These are phyloP conservation scores for Nematopogon swammerdamellus DNA, from an alignment of 2,888 invertebrate genomes.

Conservation along the genomic window DNA sequence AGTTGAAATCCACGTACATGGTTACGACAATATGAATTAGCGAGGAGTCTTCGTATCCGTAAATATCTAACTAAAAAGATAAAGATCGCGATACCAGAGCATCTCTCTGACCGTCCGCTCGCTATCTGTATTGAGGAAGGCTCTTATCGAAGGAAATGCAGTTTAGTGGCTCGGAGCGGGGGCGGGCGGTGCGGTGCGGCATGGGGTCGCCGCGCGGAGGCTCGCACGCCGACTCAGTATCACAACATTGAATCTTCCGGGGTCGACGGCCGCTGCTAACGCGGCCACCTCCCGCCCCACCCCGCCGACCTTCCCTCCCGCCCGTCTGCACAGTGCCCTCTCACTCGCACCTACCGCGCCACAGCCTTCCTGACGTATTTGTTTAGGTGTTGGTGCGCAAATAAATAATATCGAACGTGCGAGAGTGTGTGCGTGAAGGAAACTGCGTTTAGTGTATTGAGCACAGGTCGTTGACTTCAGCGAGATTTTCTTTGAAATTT, in stretches of 20 bases:
- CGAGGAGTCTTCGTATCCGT: too few species aligned
- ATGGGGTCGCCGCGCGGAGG: too few species aligned
- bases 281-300: slow-evolving; percentile 26
- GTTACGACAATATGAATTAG: too few species aligned
- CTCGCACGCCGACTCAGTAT: slow-evolving; percentile 34
- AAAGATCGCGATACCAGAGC: background rate
- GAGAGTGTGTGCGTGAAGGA: slow-evolving; percentile 39
- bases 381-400: slow-evolving; percentile 19
- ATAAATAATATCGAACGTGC: slow-evolving; percentile 34
- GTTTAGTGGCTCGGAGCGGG: slow-evolving; percentile 31
- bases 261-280: slow-evolving; percentile 37
- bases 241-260: slow-evolving; percentile 57
- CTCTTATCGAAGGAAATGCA: slow-evolving; percentile 52
- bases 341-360: slow-evolving; percentile 14
- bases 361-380: background rate
- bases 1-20: too few species aligned
- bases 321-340: slow-evolving; percentile 16
- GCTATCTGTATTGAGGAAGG: slow-evolving; percentile 7
- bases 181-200: too few species aligned
- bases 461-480: slow-evolving; percentile 46
- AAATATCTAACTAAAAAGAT: background rate
- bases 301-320: slow-evolving; percentile 22
- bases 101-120: background rate
- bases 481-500: slow-evolving; percentile 28
- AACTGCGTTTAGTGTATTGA: slow-evolving; percentile 54